These are phyloP conservation scores for Accipiter virgatus DNA, from an alignment of 2,113 vertebrate species.

Conservation along the genomic window DNA sequence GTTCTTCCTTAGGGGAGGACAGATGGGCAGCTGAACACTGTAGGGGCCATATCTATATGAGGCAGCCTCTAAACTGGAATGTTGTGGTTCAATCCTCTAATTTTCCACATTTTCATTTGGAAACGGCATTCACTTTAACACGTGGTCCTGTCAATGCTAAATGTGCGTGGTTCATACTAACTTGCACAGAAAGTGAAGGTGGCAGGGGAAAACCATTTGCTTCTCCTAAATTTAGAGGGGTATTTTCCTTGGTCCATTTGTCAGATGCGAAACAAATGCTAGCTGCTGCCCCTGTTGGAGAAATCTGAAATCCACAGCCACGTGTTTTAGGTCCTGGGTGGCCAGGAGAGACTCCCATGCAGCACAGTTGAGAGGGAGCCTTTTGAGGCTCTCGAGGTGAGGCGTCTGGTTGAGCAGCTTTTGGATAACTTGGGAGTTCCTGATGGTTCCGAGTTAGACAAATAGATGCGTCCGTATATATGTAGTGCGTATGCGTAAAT, in stretches of 20 bases:
- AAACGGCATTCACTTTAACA: not conserved
- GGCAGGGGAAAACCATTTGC: not conserved
- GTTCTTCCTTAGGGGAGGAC: not conserved
- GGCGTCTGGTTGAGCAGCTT: not conserved
- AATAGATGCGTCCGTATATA: not conserved
- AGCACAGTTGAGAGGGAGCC: not conserved
- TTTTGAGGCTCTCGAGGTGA: not conserved
- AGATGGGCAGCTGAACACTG: not conserved
- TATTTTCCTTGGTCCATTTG: not conserved
- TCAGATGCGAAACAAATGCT: not conserved
- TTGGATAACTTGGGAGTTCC: not conserved
- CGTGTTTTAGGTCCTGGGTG: accelerated
- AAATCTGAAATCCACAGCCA: not conserved
- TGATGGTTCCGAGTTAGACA: not conserved
- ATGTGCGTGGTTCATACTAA: not conserved
- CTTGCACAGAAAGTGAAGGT: not conserved
- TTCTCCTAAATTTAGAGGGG: not conserved
- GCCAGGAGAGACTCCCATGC: not conserved
- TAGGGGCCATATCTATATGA: not conserved
- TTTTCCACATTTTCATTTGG: not conserved
- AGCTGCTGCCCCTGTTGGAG: not conserved
- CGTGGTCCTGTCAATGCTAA: not conserved
- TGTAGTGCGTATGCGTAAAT: not conserved
- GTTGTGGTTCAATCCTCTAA: not conserved
- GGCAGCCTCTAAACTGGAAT: not conserved